These are phyloP conservation scores for Prosapia bicincta DNA, from an alignment of 2,888 invertebrate genomes.

Conservation along the genomic window DNA sequence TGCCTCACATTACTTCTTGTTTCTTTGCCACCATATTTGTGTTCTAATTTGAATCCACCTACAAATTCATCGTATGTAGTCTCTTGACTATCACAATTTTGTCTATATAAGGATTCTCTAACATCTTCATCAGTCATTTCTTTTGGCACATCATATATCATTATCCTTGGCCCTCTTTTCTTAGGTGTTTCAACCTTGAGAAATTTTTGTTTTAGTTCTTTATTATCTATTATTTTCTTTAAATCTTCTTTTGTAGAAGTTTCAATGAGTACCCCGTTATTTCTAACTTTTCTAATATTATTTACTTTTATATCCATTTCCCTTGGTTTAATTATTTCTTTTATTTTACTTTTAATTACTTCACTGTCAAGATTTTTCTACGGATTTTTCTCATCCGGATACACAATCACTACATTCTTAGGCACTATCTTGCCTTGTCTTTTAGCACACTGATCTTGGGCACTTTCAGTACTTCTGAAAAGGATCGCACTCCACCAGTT, in stretches of 20 bases:
- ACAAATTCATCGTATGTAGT: neutral
- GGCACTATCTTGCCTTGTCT: neutral
- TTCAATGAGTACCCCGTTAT: neutral
- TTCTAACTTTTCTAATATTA: neutral
- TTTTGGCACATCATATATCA: neutral
- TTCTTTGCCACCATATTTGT: neutral
- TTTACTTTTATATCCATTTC: neutral
- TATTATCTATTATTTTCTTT: neutral
- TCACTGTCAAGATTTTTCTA: neutral
- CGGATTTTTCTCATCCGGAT: neutral
- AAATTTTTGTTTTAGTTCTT: neutral
- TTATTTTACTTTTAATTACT: neutral
- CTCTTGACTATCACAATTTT: neutral
- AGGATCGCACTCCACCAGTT: neutral
- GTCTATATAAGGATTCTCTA: neutral
- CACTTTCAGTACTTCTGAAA: neutral
- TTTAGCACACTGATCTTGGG: neutral
- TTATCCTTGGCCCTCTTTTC: neutral
- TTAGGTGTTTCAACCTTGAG: neutral
- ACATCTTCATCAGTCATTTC: neutral
- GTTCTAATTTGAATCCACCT: neutral
- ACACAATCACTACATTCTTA: neutral
- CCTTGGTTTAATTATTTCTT: neutral
- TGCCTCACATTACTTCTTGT: neutral
- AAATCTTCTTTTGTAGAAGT: neutral